Conservation (phyloP, 1,140 invertebrate genomes). For the Panagrolaimus sp. region DNA sequence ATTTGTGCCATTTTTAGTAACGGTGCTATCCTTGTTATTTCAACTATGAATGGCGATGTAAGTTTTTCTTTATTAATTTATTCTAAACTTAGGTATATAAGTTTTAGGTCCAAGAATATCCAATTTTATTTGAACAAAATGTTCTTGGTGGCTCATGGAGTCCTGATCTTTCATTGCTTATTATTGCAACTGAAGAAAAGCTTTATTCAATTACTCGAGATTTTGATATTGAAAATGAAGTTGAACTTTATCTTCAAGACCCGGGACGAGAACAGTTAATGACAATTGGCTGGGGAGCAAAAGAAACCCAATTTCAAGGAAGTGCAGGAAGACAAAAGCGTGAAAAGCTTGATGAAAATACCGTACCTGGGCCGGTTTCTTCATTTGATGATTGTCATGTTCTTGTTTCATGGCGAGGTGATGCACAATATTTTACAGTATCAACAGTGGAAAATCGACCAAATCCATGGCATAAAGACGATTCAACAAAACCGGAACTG, state of each 20-base stretch:
- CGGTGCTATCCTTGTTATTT: constrained; percentile 16
- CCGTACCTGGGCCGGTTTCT: constrained; percentile 54
- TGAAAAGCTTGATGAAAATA: constrained; percentile 59
- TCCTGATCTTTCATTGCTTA: constrained; percentile 67
- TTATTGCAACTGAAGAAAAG: constrained; percentile 62
- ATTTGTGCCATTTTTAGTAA: constrained; percentile 31
- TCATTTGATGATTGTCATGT: constrained; percentile 61
- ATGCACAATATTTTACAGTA: constrained; percentile 76
- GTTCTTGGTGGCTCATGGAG: constrained; percentile 65
- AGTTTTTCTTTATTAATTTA: too few relatives aligned
- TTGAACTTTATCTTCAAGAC: constrained; percentile 54
- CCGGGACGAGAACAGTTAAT: constrained; percentile 64
- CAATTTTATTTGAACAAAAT: constrained; percentile 60
- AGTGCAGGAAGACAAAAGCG: constrained; percentile 75
- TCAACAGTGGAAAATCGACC: constrained; percentile 63
- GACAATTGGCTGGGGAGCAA: background rate
- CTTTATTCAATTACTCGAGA: constrained; percentile 63
- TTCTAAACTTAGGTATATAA: too few relatives aligned
- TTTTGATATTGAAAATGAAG: constrained; percentile 13
- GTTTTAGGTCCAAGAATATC: too few relatives aligned
- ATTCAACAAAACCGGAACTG: background rate
- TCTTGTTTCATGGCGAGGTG: constrained; percentile 73
- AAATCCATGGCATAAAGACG: constrained; percentile 13
- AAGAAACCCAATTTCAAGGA: constrained; percentile 76
- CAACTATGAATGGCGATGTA: background rate